Conservation (phyloP, 2,888 invertebrate genomes). For the Epirrhoe tristata region DNA sequence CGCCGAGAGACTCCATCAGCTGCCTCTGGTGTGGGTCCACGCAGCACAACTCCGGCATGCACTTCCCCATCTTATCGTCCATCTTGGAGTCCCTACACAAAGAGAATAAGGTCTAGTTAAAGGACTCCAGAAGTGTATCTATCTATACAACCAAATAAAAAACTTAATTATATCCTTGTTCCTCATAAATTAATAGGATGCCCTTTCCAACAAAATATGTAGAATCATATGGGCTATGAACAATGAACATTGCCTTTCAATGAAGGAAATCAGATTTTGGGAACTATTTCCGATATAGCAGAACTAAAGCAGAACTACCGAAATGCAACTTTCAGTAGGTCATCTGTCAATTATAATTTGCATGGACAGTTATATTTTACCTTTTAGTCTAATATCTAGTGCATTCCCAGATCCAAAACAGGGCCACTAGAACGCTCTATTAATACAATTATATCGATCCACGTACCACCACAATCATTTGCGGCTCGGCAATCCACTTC, state of each 20-base stretch:
- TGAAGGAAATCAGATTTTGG: no score
- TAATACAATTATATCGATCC: slow-evolving; percentile 30
- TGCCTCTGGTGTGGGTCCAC: slow-evolving; percentile 66
- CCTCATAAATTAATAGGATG: no score
- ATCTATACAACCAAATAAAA: no score
- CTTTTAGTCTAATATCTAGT: slow-evolving; percentile 12
- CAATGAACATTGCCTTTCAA: no score
- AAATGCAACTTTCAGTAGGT: slow-evolving; percentile 4
- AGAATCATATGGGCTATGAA: no score
- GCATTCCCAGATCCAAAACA: slow-evolving; percentile 9
- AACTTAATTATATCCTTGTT: no score
- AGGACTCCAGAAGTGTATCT: not conserved
- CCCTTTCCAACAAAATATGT: no score
- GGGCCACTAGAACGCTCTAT: slow-evolving; percentile 20
- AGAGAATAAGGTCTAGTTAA: not conserved
- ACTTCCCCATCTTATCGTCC: slow-evolving; percentile 79
- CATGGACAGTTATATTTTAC: slow-evolving; percentile 17
- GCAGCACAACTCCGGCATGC: slow-evolving; percentile 77
- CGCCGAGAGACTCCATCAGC: slow-evolving; percentile 67
- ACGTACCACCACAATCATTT: not conserved
- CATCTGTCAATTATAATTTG: slow-evolving; percentile 18
- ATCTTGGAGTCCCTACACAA: slow-evolving; percentile 70
- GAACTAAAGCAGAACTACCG: not conserved
- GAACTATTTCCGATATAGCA: not conserved
- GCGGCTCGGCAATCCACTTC: no score